These are phyloP conservation scores for Salvelinus sp. DNA, from an alignment of 2,113 vertebrate genomes.

Conservation along the genomic window DNA sequence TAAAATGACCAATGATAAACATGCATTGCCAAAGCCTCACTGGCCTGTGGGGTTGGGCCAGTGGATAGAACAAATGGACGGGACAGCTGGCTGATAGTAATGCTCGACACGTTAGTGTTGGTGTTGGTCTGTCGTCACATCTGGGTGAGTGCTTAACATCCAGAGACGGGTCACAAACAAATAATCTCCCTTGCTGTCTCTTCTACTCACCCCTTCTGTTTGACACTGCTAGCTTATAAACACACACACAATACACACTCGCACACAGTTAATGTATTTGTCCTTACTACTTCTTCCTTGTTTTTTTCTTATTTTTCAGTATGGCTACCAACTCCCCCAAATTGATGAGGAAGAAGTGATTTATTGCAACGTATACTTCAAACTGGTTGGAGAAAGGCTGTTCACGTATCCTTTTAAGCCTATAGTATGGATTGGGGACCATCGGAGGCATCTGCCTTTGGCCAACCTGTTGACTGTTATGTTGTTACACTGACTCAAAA, in stretches of 20 bases:
- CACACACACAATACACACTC: not conserved
- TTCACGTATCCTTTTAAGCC: slow-evolving; percentile 85
- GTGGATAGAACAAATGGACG: too few species aligned
- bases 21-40: not conserved
- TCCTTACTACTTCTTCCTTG: not conserved
- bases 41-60: too few species aligned
- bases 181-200: not conserved
- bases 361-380: slow-evolving; percentile 88
- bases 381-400: slow-evolving; percentile 73
- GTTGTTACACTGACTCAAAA: too few species aligned
- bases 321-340: slow-evolving; percentile 86
- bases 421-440: not conserved
- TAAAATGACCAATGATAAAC: not conserved
- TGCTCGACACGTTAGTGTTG: too few species aligned
- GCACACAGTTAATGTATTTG: slow-evolving; percentile 2
- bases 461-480: too few species aligned
- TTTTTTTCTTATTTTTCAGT: slow-evolving; percentile 69
- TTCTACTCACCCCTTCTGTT: not conserved
- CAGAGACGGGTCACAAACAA: not conserved
- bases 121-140: too few species aligned
- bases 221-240: not conserved
- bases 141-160: not conserved
- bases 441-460: too few species aligned
- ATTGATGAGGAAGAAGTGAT: slow-evolving; percentile 61
- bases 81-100: too few species aligned